Percentiles rank a stretch among this genome's conserved stretches.
These are phyloP conservation scores for Pempheris klunzingeri DNA, from an alignment of 2,797 vertebrate genomes.

Conservation along the genomic window DNA sequence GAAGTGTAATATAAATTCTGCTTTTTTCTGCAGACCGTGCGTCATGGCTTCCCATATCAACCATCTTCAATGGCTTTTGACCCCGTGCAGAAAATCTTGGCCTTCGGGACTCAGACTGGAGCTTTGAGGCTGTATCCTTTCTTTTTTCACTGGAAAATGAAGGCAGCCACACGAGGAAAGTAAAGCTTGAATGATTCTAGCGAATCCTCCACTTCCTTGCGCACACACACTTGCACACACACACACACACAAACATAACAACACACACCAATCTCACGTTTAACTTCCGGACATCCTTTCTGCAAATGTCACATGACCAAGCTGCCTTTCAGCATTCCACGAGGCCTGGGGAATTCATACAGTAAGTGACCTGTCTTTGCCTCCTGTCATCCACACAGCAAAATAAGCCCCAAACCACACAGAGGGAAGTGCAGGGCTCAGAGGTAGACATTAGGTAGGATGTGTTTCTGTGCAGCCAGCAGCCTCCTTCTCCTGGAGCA, in stretches of 20 bases:
- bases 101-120: constrained; percentile 94
- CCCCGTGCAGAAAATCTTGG: constrained; percentile 99
- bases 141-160: constrained; percentile 3
- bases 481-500: constrained; percentile 76
- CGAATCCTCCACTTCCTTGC: background rate
- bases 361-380: constrained; percentile 42
- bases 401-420: constrained; percentile 8
- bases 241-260: background rate
- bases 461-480: constrained; percentile 66
- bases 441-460: constrained; percentile 33
- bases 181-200: constrained; percentile 30
- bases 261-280: background rate
- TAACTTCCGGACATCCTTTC: constrained; percentile 31
- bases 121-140: constrained; percentile 98
- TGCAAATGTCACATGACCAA: constrained; percentile 9
- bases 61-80: constrained; percentile 98
- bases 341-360: constrained; percentile 35
- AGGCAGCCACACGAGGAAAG: constrained; percentile 38
- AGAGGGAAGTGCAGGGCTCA: constrained; percentile 13
- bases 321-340: constrained; percentile 25
- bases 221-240: background rate
- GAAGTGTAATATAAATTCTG: constrained; percentile 68
- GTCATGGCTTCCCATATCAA: constrained; percentile 98
- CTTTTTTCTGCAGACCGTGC: constrained; percentile 91
- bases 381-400: constrained; percentile 19